Evolutionary conservation across 2,797 vertebrate species (phyloP).

Genomic region (Acrossocheilus fasciatus): DNA sequence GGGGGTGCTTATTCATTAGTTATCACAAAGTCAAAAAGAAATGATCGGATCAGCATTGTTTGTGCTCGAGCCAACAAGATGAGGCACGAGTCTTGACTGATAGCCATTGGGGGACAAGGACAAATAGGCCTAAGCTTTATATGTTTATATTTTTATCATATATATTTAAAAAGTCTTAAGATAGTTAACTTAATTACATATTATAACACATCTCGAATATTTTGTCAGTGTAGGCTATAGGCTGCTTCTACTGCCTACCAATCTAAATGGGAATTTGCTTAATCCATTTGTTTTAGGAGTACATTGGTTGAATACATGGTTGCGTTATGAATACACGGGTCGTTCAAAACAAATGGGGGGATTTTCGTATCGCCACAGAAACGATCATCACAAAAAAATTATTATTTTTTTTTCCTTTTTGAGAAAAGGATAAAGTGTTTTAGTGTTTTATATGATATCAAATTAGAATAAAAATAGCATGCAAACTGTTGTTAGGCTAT

Average conservation of each 20-base stretch:
- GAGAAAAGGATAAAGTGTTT: not conserved
- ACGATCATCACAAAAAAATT: too few species aligned
- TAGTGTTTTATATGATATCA: not conserved
- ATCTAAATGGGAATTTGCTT: not conserved
- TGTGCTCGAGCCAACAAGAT: not conserved
- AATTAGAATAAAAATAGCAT: not conserved
- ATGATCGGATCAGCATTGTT: conserved; percentile 36
- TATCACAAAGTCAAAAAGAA: conserved; percentile 45
- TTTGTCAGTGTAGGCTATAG: not conserved
- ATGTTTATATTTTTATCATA: not conserved
- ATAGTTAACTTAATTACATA: not conserved
- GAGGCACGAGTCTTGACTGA: not conserved
- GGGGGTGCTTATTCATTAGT: conserved; percentile 34
- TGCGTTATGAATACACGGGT: not conserved
- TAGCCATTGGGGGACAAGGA: not conserved
- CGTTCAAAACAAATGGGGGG: not conserved
- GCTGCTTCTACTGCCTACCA: not conserved
- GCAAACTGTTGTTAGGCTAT: not conserved
- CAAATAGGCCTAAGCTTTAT: not conserved
- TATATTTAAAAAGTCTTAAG: not conserved
- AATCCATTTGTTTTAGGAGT: not conserved
- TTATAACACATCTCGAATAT: not conserved
- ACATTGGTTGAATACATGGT: not conserved
- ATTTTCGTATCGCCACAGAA: not conserved
- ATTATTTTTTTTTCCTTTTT: not conserved